Base-by-base conservation (phyloP, 2,797 vertebrate genomes). In the Sardinella longiceps region DNA sequence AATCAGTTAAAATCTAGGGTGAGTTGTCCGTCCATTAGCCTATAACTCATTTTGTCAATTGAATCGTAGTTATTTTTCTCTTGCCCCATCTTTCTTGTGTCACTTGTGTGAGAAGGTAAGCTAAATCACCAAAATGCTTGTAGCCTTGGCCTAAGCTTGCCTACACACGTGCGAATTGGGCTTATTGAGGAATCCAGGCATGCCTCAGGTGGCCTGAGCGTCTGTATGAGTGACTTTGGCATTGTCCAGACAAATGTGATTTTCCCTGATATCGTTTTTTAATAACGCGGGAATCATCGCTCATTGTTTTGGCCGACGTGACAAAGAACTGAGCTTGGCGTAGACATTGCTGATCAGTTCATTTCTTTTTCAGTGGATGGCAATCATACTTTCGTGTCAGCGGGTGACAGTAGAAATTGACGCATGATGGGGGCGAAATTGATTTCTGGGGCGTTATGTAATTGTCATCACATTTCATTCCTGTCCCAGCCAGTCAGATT, bases 381-480 rank as follows among this genome's bases (percentile, higher is more conserved):
- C 70, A 77, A 77, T 77, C 43, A 43, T 18, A 28, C 43, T 33
- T 48, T 66, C 18, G 58, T 50, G 48, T 46, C 18, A 83, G 63
- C 11, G 14, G 82, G 45, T 50, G 82, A 70, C 37, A 77, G 70
- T 43, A 20, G 20, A 18, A 37, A 43, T 70, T 37, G 63, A 37
- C 63, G 63, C 63, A 14, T 5, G 70, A 18, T 43, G 18, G 70
- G 37, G 37, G 15, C 37, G 70, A 77, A 37, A 77, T 39, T 77
- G 37, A 77, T 39, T 77, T 43, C 70, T 80, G 48, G 33, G 12
- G 14, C 51, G 20, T 43, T 43, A 77, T 77, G 37, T 77, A 77
- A 77, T 77, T 77, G 33, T 23, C 66, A 37, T 74, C 70, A 43
- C 20, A 33, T 77, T 37, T 77, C 70, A 77, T 77, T 43, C 70